Base-by-base conservation (phyloP, 2,113 vertebrate genomes). In the Zeus faber region DNA sequence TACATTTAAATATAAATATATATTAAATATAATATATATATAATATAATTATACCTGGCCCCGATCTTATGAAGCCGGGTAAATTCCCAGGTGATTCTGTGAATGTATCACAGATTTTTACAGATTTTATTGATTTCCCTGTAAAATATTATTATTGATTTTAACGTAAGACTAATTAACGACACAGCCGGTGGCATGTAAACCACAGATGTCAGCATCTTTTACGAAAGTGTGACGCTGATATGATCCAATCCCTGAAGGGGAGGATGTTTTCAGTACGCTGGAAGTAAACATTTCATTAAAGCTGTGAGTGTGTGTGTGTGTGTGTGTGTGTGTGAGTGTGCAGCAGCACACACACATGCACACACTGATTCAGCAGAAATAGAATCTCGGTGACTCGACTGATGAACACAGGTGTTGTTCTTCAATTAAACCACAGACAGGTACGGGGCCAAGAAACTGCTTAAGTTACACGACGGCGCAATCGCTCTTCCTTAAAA, bases 361-460 rank as follows among this genome's bases (percentile, higher is more conserved):
- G 48, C 10, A 14, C 13, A 20, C 33, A 27, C 74, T 58, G 67
- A 85, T 77, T 88, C 81, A 87, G 87, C 85, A 88, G 80, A 82
- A 88, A 86, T 26, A 57, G 62, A 62, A 86, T 65, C 74, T 48
- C 2, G 9, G 64, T 74, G 69, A 84, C 78, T 75, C 76, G 18
- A 6, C 59, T 84, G 72, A 80, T 86, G 79, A 82, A 81, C 73
- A 71, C 59, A 39, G 43, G 54, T 89, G 86, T 89, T 89, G 72
- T 89, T 89, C 76, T 91, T 90, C 85, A 88, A 89, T 89, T 87
- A 89, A 82, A 70, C 53, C 40, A 50, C 50, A 62, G 72, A 72
- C 33, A 58, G 54, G 25, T 68, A 58, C 41, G 20, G 37, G 64
- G 74, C 72, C 67, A 51, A 68, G 58, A 49, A 56, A 64, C 79